phyloP scores from a whole-genome alignment of 2,113 vertebrate genomes.

The Pangasianodon hypophthalmus region DNA sequence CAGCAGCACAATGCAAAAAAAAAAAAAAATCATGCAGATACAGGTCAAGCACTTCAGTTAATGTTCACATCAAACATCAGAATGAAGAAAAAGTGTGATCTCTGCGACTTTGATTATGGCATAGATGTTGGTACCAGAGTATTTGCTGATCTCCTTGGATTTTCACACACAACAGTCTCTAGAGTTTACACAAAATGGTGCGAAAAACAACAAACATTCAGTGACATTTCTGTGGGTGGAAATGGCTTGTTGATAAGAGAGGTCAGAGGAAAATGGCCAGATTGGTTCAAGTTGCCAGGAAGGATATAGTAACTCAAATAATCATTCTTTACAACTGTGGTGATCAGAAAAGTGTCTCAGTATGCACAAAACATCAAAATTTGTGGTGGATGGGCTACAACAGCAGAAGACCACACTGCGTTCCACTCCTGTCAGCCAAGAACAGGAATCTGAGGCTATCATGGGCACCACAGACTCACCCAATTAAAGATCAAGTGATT shows the following conservation, averaged over 20 bases:
- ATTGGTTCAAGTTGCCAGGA: background rate
- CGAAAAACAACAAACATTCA: background rate
- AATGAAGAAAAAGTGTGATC: background rate
- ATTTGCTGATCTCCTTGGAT: background rate
- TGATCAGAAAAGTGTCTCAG: background rate
- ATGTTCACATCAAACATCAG: background rate
- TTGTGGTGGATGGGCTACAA: background rate
- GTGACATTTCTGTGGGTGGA: background rate
- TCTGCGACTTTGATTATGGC: background rate
- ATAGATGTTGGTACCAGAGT: background rate
- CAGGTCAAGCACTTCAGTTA: background rate
- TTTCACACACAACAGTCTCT: background rate
- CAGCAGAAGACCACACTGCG: background rate
- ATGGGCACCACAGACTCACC: background rate
- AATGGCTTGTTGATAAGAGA: background rate
- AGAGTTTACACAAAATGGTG: background rate
- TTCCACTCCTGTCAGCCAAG: background rate
- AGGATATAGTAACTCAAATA: background rate
- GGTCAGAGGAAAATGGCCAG: background rate
- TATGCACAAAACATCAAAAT: background rate
- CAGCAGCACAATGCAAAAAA: background rate
- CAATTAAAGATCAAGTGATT: background rate
- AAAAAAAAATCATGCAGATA: background rate
- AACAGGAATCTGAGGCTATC: background rate
- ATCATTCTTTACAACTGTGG: background rate